phyloP scores from a whole-genome alignment of 2,797 vertebrate genomes.

The Diceros bicornis region DNA sequence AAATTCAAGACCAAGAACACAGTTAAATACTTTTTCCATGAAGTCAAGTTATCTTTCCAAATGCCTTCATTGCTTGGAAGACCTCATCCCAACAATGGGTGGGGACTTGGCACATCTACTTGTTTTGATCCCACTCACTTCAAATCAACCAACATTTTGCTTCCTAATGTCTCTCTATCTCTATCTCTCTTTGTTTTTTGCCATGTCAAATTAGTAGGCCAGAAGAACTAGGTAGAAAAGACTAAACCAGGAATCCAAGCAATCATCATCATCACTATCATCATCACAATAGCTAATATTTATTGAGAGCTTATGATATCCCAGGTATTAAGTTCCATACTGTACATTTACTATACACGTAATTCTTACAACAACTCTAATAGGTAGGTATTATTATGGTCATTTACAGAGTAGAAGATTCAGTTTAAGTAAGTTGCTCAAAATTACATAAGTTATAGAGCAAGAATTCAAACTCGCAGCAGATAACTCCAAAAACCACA shows the following conservation, averaged over 20 bases:
- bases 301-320: neutral
- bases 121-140: neutral
- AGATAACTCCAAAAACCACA: neutral
- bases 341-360: neutral
- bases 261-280: neutral
- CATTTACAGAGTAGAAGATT: neutral
- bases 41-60: conserved; percentile 49
- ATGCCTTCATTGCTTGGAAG: neutral
- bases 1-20: conserved; percentile 49
- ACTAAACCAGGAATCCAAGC: neutral
- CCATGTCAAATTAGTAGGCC: neutral
- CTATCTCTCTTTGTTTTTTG: neutral
- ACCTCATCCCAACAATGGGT: neutral
- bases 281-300: neutral
- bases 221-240: conserved; percentile 46
- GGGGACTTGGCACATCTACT: neutral
- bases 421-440: neutral
- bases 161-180: neutral
- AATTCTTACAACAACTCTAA: neutral
- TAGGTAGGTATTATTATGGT: conserved; percentile 13
- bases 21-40: conserved; percentile 4
- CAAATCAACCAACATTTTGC: neutral
- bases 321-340: neutral
- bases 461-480: conserved; percentile 15
- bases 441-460: conserved; percentile 3